Base-by-base conservation (phyloP, 2,797 vertebrate genomes). In the Sebastes miniatus region DNA sequence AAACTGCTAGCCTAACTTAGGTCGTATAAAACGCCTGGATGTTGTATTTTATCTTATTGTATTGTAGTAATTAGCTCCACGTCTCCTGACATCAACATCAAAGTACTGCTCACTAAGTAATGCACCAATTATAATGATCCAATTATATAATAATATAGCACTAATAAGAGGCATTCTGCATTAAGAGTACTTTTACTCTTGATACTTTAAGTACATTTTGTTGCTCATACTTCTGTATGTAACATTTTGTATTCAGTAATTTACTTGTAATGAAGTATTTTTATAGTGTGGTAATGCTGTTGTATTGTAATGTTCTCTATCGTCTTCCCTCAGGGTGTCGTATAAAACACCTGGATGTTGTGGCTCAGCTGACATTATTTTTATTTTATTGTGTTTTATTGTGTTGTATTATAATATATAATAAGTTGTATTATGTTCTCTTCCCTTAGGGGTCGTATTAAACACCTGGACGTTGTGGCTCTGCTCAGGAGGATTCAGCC, bases 401-500 rank as follows among this genome's bases (percentile, higher is more conserved):
- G 11, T 22, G 31, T 43, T 18, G 6, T 59, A 25, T 34, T 39
- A 6, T 34, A 58, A 27, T 11, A 9, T 10, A 18, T 25, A 24
- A 24, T 12, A 12, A n/a, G 20, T 20, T n/a, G 27, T 27, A 9
- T 22, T 50, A 11, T 64, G 1, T 11, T 20, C n/a, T 79, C 5
- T 27, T 71, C 22, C 1, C 88, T 12, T 79, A 99, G 98, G 85
- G 98, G 98, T 81, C 96, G 98, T 57, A 99, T 99, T 72, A 99
- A 99, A 80, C 98, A 99, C 83, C 95, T 99, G 4, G 98, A 99
- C 1, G 98, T 99, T 24, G 98, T 99, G 69, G 98, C 98, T 0
- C 89, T 99, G 83, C 94, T 99, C 54, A 93, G 98, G 13, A 95
- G 98, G 79, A 99, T 99, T 85, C 98, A 99, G 89, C 98, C 98